Conservation (phyloP, 2,797 vertebrate species). For the Melopsittacus undulatus region DNA sequence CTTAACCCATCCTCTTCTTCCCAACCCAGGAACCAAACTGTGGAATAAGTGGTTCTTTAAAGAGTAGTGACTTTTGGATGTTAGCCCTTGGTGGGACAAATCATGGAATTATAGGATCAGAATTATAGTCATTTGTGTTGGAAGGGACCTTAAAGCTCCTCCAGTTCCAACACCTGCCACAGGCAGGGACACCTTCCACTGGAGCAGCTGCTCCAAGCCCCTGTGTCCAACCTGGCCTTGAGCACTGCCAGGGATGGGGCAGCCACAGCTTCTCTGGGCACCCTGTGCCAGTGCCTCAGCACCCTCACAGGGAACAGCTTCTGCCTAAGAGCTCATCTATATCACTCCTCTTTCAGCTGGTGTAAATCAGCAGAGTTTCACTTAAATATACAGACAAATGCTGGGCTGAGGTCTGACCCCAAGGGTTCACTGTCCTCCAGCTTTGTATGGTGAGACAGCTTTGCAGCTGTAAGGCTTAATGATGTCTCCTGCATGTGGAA, state of each 20-base stretch:
- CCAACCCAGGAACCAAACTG: not conserved
- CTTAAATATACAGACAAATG: not conserved
- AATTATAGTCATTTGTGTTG: not conserved
- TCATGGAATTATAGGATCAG: not conserved
- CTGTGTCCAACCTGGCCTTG: not conserved
- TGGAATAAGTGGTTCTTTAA: not conserved
- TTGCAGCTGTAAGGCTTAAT: not conserved
- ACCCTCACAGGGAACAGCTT: not conserved
- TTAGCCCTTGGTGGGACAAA: not conserved
- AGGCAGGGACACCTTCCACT: not conserved
- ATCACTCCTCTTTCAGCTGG: not conserved
- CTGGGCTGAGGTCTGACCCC: not conserved
- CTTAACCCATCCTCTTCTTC: not conserved
- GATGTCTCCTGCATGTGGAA: not conserved
- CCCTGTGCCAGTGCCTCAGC: not conserved
- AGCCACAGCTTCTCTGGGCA: not conserved
- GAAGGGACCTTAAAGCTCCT: not conserved
- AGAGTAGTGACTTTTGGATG: not conserved
- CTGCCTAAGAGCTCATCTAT: not conserved
- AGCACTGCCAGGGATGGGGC: not conserved
- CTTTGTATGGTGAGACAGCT: not conserved
- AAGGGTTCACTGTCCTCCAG: not conserved
- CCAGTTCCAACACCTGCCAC: not conserved
- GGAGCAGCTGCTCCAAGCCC: not conserved
- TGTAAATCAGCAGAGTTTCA: not conserved